Base-by-base conservation (phyloP, 2,113 vertebrate genomes). In the human (Homo sapiens) region DNA sequence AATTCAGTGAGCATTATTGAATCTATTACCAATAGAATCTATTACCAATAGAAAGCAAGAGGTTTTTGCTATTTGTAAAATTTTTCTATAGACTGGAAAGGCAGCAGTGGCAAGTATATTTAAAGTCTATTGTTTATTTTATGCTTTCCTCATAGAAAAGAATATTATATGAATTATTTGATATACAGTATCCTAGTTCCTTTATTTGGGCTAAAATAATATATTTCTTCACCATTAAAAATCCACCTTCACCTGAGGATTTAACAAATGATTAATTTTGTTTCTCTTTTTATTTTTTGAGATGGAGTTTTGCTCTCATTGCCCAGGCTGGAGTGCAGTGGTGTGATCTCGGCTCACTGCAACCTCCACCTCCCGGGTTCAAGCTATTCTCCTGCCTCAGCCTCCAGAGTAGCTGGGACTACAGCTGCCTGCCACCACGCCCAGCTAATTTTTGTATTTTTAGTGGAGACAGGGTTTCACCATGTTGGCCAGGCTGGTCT, bases 121-220 rank as follows among this genome's bases (percentile, higher is more conserved):
- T 76, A 61, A 68, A 64, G 7, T 30, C 12, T 55, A 35, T 50
- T 94, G 57, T 82, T 94, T 68, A 61, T 17, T 10, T 78, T 48
- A 27, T 16, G 2, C 6, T 4, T 66, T 82, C 66, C 16, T 89
- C 38, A 30, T 57, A 86, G 68, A 79, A 66, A 68, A 25, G 3
- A 82, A 64, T 43, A 11, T 38, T 64, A 85, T 45, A 78, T 80
- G 90, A 64, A 43, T 87, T 52, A 55, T 79, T 57, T 88, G 38
- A 55, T 88, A 27, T 48, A 43, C 0, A 50, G 6, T 32, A 40
- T 40, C 5, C 43, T 35, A 22, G 3, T 52, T 55, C 17, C 17
- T 61, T 97, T 93, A 52, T 66, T 64, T 72, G 27, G 66, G 82
- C 52, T 68, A 93, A 76, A 81, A 75, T 64, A 30, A 84, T 45